Percentiles rank a stretch among this genome's conserved stretches.
These are phyloP conservation scores for Hemicentrotus pulcherrimus DNA, from an alignment of 35 echinoderm and acorn worm genomes.

Conservation along the genomic window DNA sequence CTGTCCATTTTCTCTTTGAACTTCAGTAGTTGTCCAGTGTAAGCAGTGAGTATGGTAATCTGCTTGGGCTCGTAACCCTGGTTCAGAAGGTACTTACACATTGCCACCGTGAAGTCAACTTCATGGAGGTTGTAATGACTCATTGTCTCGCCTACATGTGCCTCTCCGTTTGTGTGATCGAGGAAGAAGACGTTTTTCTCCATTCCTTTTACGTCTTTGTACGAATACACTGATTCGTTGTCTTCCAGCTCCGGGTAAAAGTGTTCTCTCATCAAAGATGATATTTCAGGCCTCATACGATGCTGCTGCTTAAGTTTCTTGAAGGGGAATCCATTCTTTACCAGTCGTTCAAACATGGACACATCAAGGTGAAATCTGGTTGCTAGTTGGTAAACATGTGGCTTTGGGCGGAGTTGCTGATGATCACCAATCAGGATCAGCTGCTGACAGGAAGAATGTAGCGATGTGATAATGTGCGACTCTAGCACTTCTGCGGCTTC, in stretches of 20 bases:
- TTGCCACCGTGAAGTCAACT: slow-evolving; percentile 62
- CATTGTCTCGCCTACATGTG: slow-evolving; percentile 47
- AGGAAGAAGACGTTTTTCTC: slow-evolving; percentile 68
- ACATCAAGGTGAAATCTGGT: slow-evolving; percentile 50
- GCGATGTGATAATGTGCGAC: slow-evolving; percentile 45
- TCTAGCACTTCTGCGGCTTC: slow-evolving; percentile 70
- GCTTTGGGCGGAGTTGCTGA: slow-evolving; percentile 64
- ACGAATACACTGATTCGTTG: slow-evolving; percentile 44
- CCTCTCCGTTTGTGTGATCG: slow-evolving; percentile 61
- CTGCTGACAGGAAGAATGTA: slow-evolving; percentile 63
- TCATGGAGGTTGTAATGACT: slow-evolving; percentile 80
- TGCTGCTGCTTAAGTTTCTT: slow-evolving; percentile 45
- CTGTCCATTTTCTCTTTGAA: slow-evolving; percentile 64
- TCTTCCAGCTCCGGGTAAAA: slow-evolving; percentile 72
- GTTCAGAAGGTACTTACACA: slow-evolving; percentile 75
- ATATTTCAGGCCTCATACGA: slow-evolving; percentile 66
- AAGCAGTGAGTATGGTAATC: slow-evolving; percentile 87
- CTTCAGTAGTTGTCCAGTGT: slow-evolving; percentile 70
- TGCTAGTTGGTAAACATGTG: slow-evolving; percentile 55
- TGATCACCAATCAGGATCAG: slow-evolving; percentile 74
- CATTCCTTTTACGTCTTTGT: slow-evolving; percentile 60
- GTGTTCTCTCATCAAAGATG: slow-evolving; percentile 58
- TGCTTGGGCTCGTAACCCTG: slow-evolving; percentile 65
- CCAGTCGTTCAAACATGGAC: slow-evolving; percentile 66
- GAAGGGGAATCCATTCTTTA: slow-evolving; percentile 49